Evolutionary conservation across 1,140 invertebrate species (phyloP), one percentile per base, ranked within the genome.

Genomic region (Cydia strobilella): DNA sequence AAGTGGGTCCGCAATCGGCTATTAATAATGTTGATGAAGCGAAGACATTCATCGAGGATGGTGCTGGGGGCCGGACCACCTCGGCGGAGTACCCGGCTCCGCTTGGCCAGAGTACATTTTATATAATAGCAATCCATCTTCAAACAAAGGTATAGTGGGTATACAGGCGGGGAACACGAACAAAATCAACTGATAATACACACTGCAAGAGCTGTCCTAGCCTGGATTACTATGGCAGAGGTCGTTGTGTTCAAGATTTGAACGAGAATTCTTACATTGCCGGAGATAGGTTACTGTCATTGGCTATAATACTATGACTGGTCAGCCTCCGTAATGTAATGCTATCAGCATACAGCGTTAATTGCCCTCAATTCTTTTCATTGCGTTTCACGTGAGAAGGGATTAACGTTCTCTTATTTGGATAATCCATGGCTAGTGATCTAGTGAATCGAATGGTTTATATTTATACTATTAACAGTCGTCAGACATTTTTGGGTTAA

Each of bases 1-100:
- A 82, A 90, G 89, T 91, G 83, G 81, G 86, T 80, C 77, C 74
- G 81, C 77, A 66, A 80, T 81, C 75, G 80, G 85, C 88, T 80
- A 92, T 92, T 90, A 89, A 87, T 87, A 87, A 35, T 69, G 65
- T 69, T 88, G 87, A 89, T 82, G 82, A 84, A 90, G 84, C 84
- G 85, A 81, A 77, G 77, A 76, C 81, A 88, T 88, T 86, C 77
- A 84, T 89, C 84, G 81, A 35, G 42, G 69, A 59, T 39, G 72
- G 42, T 63, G 80, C 81, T 83, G 77, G 82, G 79, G 35, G 71
- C 45, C 75, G 76, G 87, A 90, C 87, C 87, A 90, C 87, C 79
- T 59, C n/a, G 25, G 73, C 25, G 45, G 75, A 79, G 75, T 63
- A 45, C 66, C 72, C 51, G 78, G 74, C 77, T 20, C 76, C 69